Evolutionary conservation across 1,140 invertebrate species (phyloP).

Genomic region (Lanistes nyassanus): DNA sequence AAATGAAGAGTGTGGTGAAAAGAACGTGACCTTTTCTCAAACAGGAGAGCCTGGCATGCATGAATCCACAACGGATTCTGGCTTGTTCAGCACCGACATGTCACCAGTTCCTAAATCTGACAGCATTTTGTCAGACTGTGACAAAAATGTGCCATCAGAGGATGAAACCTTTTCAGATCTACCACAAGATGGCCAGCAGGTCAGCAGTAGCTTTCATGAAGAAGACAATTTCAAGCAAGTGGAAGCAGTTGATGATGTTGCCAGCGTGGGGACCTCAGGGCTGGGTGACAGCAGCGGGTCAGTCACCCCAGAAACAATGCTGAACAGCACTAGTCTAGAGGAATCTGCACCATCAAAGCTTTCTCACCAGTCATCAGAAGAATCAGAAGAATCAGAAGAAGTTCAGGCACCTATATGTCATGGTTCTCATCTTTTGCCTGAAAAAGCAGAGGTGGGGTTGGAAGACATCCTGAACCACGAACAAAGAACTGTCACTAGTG

Average conservation of each 20-base stretch:
- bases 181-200: conserved; percentile 9
- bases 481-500: no score
- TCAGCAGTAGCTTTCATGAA: not conserved
- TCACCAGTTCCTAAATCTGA: conserved; percentile 44
- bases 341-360: no score
- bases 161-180: conserved; percentile 21
- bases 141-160: conserved; percentile 6
- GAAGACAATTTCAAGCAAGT: conserved; percentile 2
- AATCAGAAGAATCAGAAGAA: no score
- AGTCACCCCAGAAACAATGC: not conserved
- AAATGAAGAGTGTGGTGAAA: conserved; percentile 4
- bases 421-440: no score
- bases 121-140: conserved; percentile 20
- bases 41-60: no score
- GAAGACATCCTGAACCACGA: no score
- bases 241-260: not conserved
- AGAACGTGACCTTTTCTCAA: no score
- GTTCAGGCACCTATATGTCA: no score
- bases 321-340: not conserved
- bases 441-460: no score
- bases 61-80: conserved; percentile 49
- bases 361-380: no score
- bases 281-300: not conserved
- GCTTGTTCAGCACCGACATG: conserved; percentile 48
- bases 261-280: not conserved